Conservation (phyloP, 2,113 vertebrate species). For the Podocnemis expansa region DNA sequence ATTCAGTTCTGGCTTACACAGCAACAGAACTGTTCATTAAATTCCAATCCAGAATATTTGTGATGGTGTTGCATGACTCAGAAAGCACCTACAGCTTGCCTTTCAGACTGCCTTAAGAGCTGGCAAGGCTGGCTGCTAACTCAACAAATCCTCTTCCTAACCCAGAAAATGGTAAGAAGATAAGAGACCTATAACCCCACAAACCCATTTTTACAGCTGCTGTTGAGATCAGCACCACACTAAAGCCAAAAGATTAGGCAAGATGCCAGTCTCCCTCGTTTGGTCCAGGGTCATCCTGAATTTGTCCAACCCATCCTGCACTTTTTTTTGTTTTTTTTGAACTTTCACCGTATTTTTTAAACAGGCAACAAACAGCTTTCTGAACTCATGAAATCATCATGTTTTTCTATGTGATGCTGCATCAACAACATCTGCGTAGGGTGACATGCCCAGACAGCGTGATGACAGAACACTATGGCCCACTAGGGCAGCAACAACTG, state of each 20-base stretch:
- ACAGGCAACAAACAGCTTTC: background rate
- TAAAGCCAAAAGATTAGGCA: background rate
- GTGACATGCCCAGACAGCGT: too few species aligned
- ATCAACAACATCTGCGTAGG: too few species aligned
- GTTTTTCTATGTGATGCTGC: too few species aligned
- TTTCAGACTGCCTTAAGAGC: background rate
- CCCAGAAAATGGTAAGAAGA: fast-evolving
- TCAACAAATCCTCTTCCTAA: fast-evolving
- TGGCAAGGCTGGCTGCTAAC: fast-evolving
- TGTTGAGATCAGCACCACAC: background rate
- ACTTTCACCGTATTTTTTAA: too few species aligned
- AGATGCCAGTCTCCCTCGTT: background rate
- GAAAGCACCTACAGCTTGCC: background rate
- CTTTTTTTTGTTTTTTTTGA: too few species aligned
- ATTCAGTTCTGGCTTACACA: fast-evolving
- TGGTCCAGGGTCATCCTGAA: background rate
- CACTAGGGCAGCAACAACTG: too few species aligned
- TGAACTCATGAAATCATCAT: too few species aligned
- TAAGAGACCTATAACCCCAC: background rate
- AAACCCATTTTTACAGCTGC: fast-evolving
- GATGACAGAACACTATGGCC: too few species aligned
- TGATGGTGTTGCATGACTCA: background rate
- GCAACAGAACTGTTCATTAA: background rate
- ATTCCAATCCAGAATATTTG: background rate
- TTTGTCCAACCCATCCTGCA: background rate